These are phyloP conservation scores for Charanyca ferruginea DNA, from an alignment of 2,888 invertebrate genomes.

Conservation along the genomic window DNA sequence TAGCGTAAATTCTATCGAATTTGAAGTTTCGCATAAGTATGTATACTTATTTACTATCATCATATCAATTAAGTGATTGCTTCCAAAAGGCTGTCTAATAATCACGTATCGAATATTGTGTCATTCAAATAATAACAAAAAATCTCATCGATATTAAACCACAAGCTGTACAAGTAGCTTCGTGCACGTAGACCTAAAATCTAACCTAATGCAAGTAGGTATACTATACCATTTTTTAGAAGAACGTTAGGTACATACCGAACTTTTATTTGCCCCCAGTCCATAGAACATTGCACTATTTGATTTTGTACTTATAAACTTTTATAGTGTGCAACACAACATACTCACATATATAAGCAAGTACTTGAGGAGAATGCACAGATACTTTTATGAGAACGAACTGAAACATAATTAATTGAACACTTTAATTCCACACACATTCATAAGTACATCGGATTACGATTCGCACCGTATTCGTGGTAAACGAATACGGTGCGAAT, in stretches of 20 bases:
- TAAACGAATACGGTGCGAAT: constrained; percentile 34
- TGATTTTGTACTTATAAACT: background rate
- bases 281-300: constrained; percentile 6
- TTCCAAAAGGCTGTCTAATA: too few species aligned
- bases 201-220: too few species aligned
- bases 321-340: background rate
- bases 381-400: constrained; percentile 7
- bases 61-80: too few species aligned
- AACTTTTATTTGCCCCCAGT: background rate
- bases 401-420: constrained; percentile 14
- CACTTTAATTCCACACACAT: constrained; percentile 32
- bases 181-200: too few species aligned
- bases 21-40: too few species aligned
- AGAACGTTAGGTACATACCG: constrained; percentile 26
- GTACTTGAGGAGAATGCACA: background rate
- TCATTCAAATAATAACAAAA: too few species aligned
- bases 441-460: constrained; percentile 33
- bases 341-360: background rate
- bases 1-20: too few species aligned
- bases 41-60: too few species aligned
- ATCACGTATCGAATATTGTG: too few species aligned
- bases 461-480: constrained; percentile 34
- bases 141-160: too few species aligned
- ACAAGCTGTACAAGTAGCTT: too few species aligned
- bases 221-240: too few species aligned